Conservation (phyloP, 2,888 invertebrate genomes). For the Agapetus fuscipes region DNA sequence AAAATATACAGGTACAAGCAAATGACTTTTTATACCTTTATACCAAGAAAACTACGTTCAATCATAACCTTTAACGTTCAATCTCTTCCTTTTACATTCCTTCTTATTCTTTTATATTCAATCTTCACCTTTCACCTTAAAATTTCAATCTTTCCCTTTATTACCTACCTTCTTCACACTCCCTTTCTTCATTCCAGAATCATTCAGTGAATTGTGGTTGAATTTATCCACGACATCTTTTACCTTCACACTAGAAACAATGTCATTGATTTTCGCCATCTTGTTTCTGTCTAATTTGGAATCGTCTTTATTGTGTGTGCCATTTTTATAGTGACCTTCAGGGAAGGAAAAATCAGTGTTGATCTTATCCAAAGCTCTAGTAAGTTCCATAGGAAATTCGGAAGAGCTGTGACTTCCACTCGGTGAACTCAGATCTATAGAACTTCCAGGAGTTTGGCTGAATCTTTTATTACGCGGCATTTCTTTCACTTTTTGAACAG, state of each 20-base stretch:
- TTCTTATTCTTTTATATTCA: no score
- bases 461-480: constrained; percentile 11
- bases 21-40: no score
- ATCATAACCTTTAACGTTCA: no score
- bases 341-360: constrained; percentile 3
- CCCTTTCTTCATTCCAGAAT: constrained; percentile 3
- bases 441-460: constrained; percentile 19
- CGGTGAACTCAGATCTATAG: constrained; percentile 17
- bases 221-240: constrained; percentile 42
- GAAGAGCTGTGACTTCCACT: constrained; percentile 20
- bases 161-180: constrained; percentile 6
- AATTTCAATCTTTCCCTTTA: constrained; percentile 10
- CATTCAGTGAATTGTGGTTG: constrained; percentile 24
- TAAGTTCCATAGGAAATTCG: constrained; percentile 16
- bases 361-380: constrained; percentile 7
- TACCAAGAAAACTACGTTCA: no score
- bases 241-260: constrained; percentile 28
- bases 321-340: constrained; percentile 13
- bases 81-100: no score
- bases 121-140: no score
- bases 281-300: constrained; percentile 3
- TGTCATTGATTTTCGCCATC: constrained; percentile 6
- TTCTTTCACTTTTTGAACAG: constrained; percentile 6
- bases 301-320: constrained; percentile 7
- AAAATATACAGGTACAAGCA: no score